phyloP scores from a whole-genome alignment of 2,113 vertebrate genomes.

The Motacilla alba region DNA sequence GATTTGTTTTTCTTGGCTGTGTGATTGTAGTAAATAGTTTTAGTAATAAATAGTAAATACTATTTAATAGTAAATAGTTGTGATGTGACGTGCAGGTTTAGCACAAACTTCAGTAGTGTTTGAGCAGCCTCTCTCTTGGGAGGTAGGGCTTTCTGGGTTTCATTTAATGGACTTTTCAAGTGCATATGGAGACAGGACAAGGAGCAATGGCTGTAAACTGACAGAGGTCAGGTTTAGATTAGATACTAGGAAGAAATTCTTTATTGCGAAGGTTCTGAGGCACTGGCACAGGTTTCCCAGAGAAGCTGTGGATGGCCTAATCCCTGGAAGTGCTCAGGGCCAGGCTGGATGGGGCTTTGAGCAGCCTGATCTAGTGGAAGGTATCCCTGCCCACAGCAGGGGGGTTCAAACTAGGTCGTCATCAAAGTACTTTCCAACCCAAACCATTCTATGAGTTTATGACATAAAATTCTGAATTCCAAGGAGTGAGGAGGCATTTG shows the following conservation, averaged over 20 bases:
- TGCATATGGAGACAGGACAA: not conserved
- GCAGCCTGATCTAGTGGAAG: not conserved
- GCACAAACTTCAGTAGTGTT: not conserved
- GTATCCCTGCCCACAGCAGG: not conserved
- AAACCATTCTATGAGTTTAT: not conserved
- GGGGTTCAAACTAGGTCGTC: rapidly evolving
- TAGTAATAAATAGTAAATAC: no score
- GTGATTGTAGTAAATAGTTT: not conserved
- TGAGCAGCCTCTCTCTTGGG: not conserved
- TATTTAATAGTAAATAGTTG: not conserved
- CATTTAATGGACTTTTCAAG: not conserved
- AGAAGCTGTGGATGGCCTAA: not conserved
- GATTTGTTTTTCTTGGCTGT: not conserved
- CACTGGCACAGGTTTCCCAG: not conserved
- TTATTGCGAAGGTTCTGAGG: not conserved
- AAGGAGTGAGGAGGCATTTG: no score
- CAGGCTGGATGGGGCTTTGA: not conserved
- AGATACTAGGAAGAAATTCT: not conserved
- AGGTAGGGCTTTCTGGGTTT: not conserved
- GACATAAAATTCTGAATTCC: not conserved
- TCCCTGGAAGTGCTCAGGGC: not conserved
- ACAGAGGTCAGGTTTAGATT: not conserved
- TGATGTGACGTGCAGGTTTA: not conserved
- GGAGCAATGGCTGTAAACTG: not conserved
- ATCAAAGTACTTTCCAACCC: not conserved